phyloP scores from a whole-genome alignment of 2,797 vertebrate genomes.

The Novumbra hubbsi region DNA sequence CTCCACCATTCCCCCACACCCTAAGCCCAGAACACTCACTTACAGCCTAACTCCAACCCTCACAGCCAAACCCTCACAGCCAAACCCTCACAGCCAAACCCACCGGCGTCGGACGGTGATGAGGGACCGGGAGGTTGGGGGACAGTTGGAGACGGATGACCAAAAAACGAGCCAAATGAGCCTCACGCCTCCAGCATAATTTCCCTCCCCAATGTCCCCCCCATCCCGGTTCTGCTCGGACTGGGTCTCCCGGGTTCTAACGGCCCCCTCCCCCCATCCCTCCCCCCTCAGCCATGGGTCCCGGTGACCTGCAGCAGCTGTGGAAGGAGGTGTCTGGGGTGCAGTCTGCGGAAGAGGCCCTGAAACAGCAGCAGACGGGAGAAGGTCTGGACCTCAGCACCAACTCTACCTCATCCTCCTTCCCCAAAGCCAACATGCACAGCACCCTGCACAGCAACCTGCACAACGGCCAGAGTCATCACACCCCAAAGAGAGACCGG shows the following conservation, averaged over 20 bases:
- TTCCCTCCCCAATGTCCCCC: slow-evolving; percentile 9
- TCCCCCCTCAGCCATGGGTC: slow-evolving; percentile 83
- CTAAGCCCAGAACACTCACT: neutral
- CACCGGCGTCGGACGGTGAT: slow-evolving; percentile 41
- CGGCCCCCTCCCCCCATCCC: neutral
- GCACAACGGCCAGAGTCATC: slow-evolving; percentile 95
- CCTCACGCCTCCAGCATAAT: slow-evolving; percentile 33
- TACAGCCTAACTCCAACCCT: slow-evolving; percentile 18
- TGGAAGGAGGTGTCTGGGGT: slow-evolving; percentile 94
- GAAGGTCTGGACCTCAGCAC: slow-evolving; percentile 96
- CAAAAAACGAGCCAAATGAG: slow-evolving; percentile 50
- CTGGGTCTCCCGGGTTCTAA: too few species aligned
- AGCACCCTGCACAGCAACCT: slow-evolving; percentile 92
- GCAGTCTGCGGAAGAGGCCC: slow-evolving; percentile 87
- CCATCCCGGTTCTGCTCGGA: too few species aligned
- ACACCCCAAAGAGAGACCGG: slow-evolving; percentile 98
- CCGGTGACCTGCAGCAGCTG: slow-evolving; percentile 97
- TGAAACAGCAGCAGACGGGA: slow-evolving; percentile 78
- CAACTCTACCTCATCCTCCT: slow-evolving; percentile 98
- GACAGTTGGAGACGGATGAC: slow-evolving; percentile 50
- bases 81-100: slow-evolving; percentile 38
- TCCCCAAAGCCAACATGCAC: slow-evolving; percentile 91
- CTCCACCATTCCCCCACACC: slow-evolving; percentile 47
- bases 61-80: neutral
- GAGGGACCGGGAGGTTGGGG: slow-evolving; percentile 39